Evolutionary conservation across 2,797 vertebrate genomes (phyloP).

Genomic region (Hypotaenidia okinawae): DNA sequence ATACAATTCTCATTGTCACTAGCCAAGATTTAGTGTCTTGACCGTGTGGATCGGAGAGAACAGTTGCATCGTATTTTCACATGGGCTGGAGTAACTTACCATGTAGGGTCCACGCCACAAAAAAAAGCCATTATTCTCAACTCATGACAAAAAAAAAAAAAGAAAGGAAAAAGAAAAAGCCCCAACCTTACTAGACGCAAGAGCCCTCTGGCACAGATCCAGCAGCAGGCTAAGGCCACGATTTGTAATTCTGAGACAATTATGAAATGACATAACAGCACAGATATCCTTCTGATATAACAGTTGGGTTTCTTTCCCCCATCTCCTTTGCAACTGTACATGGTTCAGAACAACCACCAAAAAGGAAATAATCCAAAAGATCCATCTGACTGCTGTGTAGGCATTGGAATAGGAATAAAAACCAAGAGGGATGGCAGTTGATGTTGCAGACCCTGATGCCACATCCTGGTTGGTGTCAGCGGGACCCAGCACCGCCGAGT

Average conservation of each 20-base stretch:
- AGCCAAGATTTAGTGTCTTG: constrained; percentile 39
- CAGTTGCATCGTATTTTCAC: not conserved
- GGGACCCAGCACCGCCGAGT: not conserved
- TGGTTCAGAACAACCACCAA: not conserved
- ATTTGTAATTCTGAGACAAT: constrained; percentile 55
- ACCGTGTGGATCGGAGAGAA: not conserved
- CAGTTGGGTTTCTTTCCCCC: not conserved
- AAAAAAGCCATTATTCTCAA: constrained; percentile 9
- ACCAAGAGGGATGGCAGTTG: not conserved
- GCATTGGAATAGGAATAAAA: not conserved
- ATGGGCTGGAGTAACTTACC: not conserved
- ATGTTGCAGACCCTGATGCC: not conserved
- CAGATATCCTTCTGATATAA: constrained; percentile 26
- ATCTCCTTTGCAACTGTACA: not conserved
- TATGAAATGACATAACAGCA: constrained; percentile 49
- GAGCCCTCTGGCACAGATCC: constrained; percentile 5
- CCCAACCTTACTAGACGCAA: not conserved
- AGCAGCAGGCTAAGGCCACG: not conserved
- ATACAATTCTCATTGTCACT: constrained; percentile 34
- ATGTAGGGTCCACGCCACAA: not conserved
- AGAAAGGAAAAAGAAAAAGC: not conserved
- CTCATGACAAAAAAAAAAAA: not conserved
- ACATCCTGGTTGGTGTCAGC: rapidly evolving
- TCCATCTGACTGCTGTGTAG: not conserved
- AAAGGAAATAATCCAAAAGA: not conserved